phyloP scores from a whole-genome alignment of 2,888 invertebrate genomes.

The Azorinus chamasolen region DNA sequence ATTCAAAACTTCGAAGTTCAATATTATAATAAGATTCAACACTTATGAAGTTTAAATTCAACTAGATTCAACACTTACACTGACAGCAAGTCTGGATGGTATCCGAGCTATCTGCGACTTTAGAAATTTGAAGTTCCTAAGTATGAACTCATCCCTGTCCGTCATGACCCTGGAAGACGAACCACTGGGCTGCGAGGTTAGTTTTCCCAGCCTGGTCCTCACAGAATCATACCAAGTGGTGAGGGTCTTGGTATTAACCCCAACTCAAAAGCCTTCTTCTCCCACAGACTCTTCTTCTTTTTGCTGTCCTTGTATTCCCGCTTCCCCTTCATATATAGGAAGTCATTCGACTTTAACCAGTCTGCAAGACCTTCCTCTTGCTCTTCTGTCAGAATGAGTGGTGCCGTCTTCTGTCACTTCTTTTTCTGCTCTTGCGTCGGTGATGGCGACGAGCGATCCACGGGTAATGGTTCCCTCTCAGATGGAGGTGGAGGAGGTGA shows the following conservation, averaged over 20 bases:
- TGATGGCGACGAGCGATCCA: background rate
- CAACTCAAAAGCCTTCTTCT: constrained; percentile 11
- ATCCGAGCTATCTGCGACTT: constrained; percentile 14
- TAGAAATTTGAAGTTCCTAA: constrained; percentile 8
- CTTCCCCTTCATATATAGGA: constrained; percentile 12
- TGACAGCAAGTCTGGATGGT: constrained; percentile 15
- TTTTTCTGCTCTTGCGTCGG: constrained; percentile 7
- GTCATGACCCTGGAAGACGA: constrained; percentile 9
- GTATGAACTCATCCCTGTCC: constrained; percentile 9
- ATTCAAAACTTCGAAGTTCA: no score
- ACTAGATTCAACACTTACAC: constrained; percentile 15
- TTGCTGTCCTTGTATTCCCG: constrained; percentile 4
- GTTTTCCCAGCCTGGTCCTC: constrained; percentile 17
- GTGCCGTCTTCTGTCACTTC: constrained; percentile 5
- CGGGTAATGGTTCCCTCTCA: constrained; percentile 4
- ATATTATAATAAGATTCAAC: no score
- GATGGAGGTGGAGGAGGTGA: constrained; percentile 8
- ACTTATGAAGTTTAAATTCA: constrained; percentile 13
- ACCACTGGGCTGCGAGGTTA: constrained; percentile 11
- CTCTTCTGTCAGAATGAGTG: constrained; percentile 14
- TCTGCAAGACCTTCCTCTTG: constrained; percentile 12
- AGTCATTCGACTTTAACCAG: constrained; percentile 8
- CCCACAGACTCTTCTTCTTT: constrained; percentile 9
- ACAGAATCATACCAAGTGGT: constrained; percentile 13
- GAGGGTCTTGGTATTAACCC: constrained; percentile 2